A percentile compares a stretch with the other conserved stretches of the same genome.
Conservation (phyloP, 2,888 invertebrate species). For the Oligia latruncula region DNA sequence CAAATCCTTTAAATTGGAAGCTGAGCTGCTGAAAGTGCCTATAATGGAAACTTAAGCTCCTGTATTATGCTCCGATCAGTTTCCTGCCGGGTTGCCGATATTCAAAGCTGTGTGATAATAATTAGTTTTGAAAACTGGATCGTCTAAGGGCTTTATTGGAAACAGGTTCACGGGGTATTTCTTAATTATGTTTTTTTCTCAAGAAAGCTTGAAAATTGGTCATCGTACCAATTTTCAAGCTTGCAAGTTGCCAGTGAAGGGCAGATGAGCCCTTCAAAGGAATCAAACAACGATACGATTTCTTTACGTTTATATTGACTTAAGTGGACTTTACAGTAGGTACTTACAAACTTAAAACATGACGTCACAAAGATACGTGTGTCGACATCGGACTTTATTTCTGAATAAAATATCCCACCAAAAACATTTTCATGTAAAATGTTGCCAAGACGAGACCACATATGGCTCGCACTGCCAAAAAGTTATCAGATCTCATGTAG, state of each 20-base stretch:
- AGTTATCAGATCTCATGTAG: no score
- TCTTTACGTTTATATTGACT: no score
- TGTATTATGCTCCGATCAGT: constrained; percentile 47
- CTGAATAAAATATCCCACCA: constrained; percentile 49
- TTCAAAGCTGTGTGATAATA: constrained; percentile 48
- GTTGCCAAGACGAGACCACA: no score
- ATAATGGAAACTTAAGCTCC: constrained; percentile 61
- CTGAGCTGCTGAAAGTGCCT: constrained; percentile 51
- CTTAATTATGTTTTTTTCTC: neutral
- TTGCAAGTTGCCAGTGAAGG: no score
- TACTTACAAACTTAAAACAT: constrained; percentile 1
- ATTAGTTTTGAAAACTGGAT: constrained; percentile 49
- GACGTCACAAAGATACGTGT: neutral
- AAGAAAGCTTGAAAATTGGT: neutral
- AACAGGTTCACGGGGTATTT: neutral
- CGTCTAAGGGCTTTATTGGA: constrained; percentile 27
- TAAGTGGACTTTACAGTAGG: no score
- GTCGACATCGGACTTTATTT: constrained; percentile 1
- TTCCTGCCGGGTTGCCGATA: constrained; percentile 27
- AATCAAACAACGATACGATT: no score
- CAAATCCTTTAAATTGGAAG: constrained; percentile 56
- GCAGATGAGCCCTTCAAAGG: no score
- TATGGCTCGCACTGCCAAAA: no score
- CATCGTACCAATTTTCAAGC: no score
- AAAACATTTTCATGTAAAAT: no score